phyloP scores from a whole-genome alignment of 2,113 vertebrate genomes.

The Okapia johnstoni region DNA sequence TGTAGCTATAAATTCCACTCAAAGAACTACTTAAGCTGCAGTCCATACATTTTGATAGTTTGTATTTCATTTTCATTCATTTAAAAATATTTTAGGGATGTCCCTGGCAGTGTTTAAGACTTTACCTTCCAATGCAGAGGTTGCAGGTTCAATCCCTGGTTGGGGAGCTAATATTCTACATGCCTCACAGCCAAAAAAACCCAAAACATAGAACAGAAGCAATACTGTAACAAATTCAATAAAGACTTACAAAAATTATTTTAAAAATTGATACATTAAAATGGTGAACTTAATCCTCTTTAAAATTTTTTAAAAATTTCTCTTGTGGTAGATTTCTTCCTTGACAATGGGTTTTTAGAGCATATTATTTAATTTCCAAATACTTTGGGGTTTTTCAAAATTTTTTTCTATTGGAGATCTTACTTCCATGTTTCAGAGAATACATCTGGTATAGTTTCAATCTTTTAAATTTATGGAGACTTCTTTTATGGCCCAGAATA shows the following conservation, averaged over 20 bases:
- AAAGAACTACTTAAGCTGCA: background rate
- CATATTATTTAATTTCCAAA: background rate
- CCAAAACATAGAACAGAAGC: background rate
- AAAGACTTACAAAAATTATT: background rate
- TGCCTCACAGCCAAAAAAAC: background rate
- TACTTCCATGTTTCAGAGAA: background rate
- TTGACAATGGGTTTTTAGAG: background rate
- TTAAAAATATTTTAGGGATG: background rate
- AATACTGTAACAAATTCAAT: background rate
- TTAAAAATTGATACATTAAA: background rate
- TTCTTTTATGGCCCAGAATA: background rate
- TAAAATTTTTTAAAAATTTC: background rate
- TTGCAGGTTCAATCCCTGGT: background rate
- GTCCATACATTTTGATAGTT: background rate
- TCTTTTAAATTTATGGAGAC: background rate
- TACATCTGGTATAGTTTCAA: background rate
- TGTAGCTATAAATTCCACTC: background rate
- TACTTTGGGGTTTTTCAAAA: background rate
- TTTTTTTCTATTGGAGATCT: background rate
- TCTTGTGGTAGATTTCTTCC: background rate
- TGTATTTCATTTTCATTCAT: conserved; percentile 3
- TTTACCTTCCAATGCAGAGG: background rate
- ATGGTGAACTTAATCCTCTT: background rate
- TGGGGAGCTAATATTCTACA: background rate
- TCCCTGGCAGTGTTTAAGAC: background rate